These are phyloP conservation scores for Hoplostethus mediterraneus DNA, from an alignment of 2,797 vertebrate genomes.

Conservation along the genomic window DNA sequence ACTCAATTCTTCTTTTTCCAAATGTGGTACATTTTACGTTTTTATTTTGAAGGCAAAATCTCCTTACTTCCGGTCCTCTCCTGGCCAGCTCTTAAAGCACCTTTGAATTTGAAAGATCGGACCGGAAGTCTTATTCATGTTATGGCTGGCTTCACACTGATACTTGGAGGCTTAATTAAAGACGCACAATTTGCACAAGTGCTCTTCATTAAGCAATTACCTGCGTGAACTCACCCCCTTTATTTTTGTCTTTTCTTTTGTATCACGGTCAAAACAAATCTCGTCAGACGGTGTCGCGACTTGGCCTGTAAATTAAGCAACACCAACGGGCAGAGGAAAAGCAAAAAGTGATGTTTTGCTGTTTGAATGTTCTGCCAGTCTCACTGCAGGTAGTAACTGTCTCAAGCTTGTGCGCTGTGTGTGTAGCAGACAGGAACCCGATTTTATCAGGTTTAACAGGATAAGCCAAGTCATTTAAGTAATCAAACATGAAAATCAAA, in stretches of 20 bases:
- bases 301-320: not conserved
- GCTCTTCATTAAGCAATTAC: not conserved
- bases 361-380: constrained; percentile 60
- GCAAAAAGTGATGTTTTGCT: constrained; percentile 68
- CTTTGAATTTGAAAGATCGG: not conserved
- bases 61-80: too few relatives aligned
- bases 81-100: not conserved
- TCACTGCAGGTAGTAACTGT: constrained; percentile 68
- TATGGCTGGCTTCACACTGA: too few relatives aligned
- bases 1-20: too few relatives aligned
- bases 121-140: not conserved
- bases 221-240: not conserved
- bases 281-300: not conserved
- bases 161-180: not conserved
- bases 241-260: not conserved
- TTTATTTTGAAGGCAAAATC: not conserved
- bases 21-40: not conserved
- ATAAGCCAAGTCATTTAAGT: too few relatives aligned
- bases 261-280: too few relatives aligned
- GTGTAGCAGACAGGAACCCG: too few relatives aligned
- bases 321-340: not conserved
- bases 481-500: too few relatives aligned
- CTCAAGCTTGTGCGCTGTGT: too few relatives aligned
- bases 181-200: not conserved
- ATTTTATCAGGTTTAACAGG: too few relatives aligned